Base-by-base conservation (phyloP, 2,797 vertebrate species). In the Neopelma chrysocephalum region DNA sequence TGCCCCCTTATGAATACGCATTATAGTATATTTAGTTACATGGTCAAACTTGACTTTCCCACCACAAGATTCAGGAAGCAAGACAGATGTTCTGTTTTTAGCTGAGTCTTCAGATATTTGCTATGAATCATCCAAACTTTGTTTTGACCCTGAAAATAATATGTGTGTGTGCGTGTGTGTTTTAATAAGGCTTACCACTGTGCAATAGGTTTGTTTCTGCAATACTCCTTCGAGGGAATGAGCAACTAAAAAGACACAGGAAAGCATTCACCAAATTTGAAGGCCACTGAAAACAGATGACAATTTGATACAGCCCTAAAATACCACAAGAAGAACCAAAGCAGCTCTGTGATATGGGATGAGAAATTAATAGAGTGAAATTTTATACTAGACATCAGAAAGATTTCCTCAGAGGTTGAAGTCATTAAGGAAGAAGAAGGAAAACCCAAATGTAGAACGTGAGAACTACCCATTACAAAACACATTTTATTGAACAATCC, bases 11-110 rank as follows among this genome's bases (percentile, higher is more conserved):
- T 83, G 91, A 93, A 91, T 87, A 90, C 26, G 38, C 40, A 61
- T 84, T 81, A n/a, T 23, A 64, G 36, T 53, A 60, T 72, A 95
- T 95, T 91, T 79, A 92, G 71, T 90, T 96, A 90, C 73, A 73
- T 8, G 40, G 73, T 69, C 70, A 88, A 83, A 65, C 48, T 86
- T 54, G 18, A 93, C 58, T 93, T 94, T 94, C 86, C 66, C 92
- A 95, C 61, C 70, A 81, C 2, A 32, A 58, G 83, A 84, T 23
- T 73, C 77, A 70, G 77, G 73, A 92, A 95, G 64, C 56, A 92
- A 93, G 78, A 90, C 93, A 94, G 72, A 95, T 90, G 88, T 88
- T 95, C 51, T 78, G 50, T 47, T 86, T 91, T 86, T n/a, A 90
- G 36, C 27, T 87, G 84, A 94, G 54, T 72, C 70, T 82, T 92